Evolutionary conservation across 1,140 invertebrate genomes (phyloP), one percentile per base, ranked within the genome.

Genomic region (Aphis craccivora): DNA sequence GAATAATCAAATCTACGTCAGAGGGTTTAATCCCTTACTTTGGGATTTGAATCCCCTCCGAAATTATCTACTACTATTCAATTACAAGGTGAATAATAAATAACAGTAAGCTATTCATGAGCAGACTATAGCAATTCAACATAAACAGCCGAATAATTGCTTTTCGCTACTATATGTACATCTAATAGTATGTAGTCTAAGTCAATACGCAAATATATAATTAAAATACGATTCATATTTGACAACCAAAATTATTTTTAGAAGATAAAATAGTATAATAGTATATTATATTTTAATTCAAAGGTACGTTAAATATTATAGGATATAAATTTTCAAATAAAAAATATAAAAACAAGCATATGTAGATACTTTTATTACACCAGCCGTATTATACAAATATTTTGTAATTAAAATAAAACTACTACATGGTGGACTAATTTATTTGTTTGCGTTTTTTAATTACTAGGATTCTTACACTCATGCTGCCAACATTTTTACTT

Each of bases 31-130:
- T 89, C 48, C 48, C 22, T 53, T 55, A 89, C 88, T 89, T 55
- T 37, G 51, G 48, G 88, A 89, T 53, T 55, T 37, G 37, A 89
- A 55, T 89, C 51, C 51, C 88, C 51, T 55, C 4, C 9, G 88
- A 89, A 89, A 89, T 89, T 37, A 89, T 40, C 88, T 55, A n/a
- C 88, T 89, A 89, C 35, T n/a, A 25, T 89, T 55, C 88, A 89
- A 89, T 89, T 89, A 55, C 55, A 89, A 89, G 88, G 51, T 89
- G 48, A 89, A 89, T 89, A 89, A 89, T 89, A 53, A 53, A 89
- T 55, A 53, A 40, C 88, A 37, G 51, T 89, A 55, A 55, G 53
- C 48, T 55, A 55, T 89, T 89, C 88, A 89, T 9, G 51, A 89
- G 23, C 51, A 55, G 88, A 25, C 88, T 55, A 18, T 20, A 40